These are phyloP conservation scores for Lampropteryx suffumata DNA, from an alignment of 2,888 invertebrate species.

Conservation along the genomic window DNA sequence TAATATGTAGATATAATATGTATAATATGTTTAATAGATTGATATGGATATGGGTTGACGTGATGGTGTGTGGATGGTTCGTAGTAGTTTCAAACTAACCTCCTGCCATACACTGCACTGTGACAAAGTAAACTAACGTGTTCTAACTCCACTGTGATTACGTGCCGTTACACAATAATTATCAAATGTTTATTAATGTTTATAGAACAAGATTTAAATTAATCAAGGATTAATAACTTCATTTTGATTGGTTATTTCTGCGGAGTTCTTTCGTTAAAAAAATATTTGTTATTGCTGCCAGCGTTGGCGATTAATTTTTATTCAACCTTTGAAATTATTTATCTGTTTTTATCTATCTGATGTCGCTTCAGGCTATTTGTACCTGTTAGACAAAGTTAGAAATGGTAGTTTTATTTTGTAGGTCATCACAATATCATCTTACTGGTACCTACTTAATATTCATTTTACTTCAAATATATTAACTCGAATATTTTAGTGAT, in stretches of 20 bases:
- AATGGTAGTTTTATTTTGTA: too few species aligned
- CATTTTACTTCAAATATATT: too few species aligned
- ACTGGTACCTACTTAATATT: not conserved
- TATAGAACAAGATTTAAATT: conserved; percentile 60
- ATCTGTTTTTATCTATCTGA: conserved; percentile 22
- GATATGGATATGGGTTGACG: too few species aligned
- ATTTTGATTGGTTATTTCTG: conserved; percentile 49
- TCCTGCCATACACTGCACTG: conserved; percentile 24
- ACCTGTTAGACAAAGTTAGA: not conserved
- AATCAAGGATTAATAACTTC: conserved; percentile 57
- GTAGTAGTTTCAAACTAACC: not conserved
- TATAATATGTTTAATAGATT: too few species aligned
- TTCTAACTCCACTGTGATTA: conserved; percentile 39
- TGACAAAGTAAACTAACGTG: conserved; percentile 36
- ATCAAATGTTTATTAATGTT: conserved; percentile 60
- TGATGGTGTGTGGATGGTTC: too few species aligned
- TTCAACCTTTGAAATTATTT: conserved; percentile 24
- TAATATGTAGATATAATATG: too few species aligned
- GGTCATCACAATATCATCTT: not conserved
- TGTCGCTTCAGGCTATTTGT: conserved; percentile 15
- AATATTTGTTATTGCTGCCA: conserved; percentile 15
- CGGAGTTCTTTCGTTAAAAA: conserved; percentile 26
- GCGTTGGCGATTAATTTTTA: conserved; percentile 29
- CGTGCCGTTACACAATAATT: conserved; percentile 59
- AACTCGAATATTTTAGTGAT: too few species aligned